A percentile compares a stretch with the other conserved stretches of the same genome.
Evolutionary conservation across 30 jellyfish, hydroid and myxozoan species (phyloP).

Genomic region (Turritopsis dohrnii): DNA sequence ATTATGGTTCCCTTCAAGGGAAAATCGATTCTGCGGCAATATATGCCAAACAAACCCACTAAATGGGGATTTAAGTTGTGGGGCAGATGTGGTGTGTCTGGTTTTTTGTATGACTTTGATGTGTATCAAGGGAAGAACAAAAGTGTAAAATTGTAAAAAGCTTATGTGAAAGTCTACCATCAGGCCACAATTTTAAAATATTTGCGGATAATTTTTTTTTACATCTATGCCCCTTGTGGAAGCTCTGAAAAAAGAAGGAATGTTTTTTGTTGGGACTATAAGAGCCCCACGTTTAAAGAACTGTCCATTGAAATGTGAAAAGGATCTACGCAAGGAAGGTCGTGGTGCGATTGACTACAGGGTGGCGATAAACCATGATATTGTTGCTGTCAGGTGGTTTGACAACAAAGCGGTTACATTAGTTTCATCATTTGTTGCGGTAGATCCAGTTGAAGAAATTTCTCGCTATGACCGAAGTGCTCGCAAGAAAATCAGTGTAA

Average conservation of each 20-base stretch:
- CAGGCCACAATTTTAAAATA: slow-evolving; percentile 20
- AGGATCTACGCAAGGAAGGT: slow-evolving; percentile 20
- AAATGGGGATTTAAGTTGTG: slow-evolving; percentile 34
- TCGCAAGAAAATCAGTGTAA: slow-evolving; percentile 9
- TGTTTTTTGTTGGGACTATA: slow-evolving; percentile 29
- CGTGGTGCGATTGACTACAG: slow-evolving; percentile 24
- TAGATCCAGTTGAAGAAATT: slow-evolving; percentile 22
- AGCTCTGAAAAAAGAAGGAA: not conserved
- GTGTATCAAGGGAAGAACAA: slow-evolving; percentile 34
- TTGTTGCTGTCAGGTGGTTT: slow-evolving; percentile 18
- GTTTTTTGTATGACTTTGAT: slow-evolving; percentile 27
- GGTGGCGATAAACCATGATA: not conserved
- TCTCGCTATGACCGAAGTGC: slow-evolving; percentile 19
- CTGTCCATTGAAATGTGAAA: slow-evolving; percentile 25
- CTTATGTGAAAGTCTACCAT: slow-evolving; percentile 21
- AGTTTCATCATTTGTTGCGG: slow-evolving; percentile 26
- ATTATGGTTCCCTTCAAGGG: too few species aligned
- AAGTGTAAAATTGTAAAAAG: slow-evolving; percentile 20
- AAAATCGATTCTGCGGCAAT: slow-evolving; percentile 12
- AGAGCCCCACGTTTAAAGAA: slow-evolving; percentile 17
- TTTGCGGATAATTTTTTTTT: slow-evolving; percentile 31
- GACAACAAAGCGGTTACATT: slow-evolving; percentile 16
- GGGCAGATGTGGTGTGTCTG: slow-evolving; percentile 35
- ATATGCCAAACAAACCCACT: slow-evolving; percentile 26
- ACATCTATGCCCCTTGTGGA: slow-evolving; percentile 32